A percentile compares a stretch with the other conserved stretches of the same genome.
These are phyloP conservation scores for Brachionus rubens DNA, from an alignment of 1,140 invertebrate species.

Conservation along the genomic window DNA sequence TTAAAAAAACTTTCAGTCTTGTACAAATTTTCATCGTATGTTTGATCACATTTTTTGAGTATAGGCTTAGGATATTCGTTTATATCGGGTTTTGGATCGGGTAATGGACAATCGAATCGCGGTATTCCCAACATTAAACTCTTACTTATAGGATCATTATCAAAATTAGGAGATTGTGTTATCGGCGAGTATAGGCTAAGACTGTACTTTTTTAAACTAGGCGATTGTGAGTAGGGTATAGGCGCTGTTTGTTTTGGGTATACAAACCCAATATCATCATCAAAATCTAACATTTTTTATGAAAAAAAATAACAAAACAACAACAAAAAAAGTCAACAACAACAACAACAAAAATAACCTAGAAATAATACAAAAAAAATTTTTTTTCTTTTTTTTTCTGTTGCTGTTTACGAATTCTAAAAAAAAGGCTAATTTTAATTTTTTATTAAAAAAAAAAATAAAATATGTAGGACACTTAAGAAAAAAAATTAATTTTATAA, in stretches of 20 bases:
- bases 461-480: conserved; percentile 15
- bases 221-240: conserved; percentile 16
- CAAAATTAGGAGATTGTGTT: conserved; percentile 1
- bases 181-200: conserved; percentile 10
- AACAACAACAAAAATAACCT: conserved; percentile 13
- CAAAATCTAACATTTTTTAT: conserved; percentile 11
- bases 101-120: neutral
- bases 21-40: conserved; percentile 27
- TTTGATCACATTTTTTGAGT: conserved; percentile 6
- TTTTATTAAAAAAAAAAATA: conserved; percentile 25
- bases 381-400: conserved; percentile 21
- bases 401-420: conserved; percentile 22
- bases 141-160: conserved; percentile 11
- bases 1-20: conserved; percentile 27
- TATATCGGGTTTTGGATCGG: conserved; percentile 3
- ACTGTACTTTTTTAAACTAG: conserved; percentile 26
- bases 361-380: conserved; percentile 2
- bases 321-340: neutral
- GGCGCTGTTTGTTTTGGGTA: conserved; percentile 12
- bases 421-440: conserved; percentile 42
- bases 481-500: no score
- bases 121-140: conserved; percentile 22
- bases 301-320: no score
- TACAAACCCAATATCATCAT: conserved; percentile 7
- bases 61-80: conserved; percentile 17